Percentiles rank a stretch among this genome's conserved stretches.
Evolutionary conservation across 2,888 invertebrate genomes (phyloP).

Genomic region (Agrenia bidenticulata): DNA sequence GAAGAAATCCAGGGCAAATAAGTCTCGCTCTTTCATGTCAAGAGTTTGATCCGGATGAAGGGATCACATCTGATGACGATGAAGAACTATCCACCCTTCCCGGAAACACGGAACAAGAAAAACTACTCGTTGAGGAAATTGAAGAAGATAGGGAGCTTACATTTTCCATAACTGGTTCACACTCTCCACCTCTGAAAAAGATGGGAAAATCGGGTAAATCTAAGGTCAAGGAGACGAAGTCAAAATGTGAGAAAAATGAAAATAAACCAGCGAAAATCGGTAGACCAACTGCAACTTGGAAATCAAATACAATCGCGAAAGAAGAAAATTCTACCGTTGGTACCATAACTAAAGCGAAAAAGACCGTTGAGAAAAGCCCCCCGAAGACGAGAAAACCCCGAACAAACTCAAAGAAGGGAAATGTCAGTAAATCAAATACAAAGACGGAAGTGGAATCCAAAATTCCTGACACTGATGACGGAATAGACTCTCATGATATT

Average conservation of each 20-base stretch:
- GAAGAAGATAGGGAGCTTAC: conserved; percentile 6
- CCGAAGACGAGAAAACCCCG: too few species aligned
- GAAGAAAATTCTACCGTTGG: too few species aligned
- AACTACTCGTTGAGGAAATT: not conserved
- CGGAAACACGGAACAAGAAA: not conserved
- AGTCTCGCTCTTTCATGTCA: conserved; percentile 67
- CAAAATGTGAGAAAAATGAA: conserved; percentile 1
- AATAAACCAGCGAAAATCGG: conserved; percentile 4
- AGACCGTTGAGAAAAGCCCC: too few species aligned
- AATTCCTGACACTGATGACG: too few species aligned
- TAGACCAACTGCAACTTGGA: conserved; percentile 2
- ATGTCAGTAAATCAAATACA: too few species aligned
- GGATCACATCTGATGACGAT: conserved; percentile 38
- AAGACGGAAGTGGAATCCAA: too few species aligned
- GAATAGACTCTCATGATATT: conserved; percentile 6
- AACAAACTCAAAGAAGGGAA: too few species aligned
- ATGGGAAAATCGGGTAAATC: too few species aligned
- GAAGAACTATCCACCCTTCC: conserved; percentile 7
- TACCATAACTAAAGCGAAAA: too few species aligned
- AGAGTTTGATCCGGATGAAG: conserved; percentile 46
- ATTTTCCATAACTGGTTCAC: not conserved
- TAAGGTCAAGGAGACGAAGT: too few species aligned
- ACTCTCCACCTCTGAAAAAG: not conserved
- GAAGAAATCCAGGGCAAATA: conserved; percentile 69
- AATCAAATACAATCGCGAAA: not conserved